phyloP scores from a whole-genome alignment of 2,888 invertebrate species.

The Odontothrips loti region DNA sequence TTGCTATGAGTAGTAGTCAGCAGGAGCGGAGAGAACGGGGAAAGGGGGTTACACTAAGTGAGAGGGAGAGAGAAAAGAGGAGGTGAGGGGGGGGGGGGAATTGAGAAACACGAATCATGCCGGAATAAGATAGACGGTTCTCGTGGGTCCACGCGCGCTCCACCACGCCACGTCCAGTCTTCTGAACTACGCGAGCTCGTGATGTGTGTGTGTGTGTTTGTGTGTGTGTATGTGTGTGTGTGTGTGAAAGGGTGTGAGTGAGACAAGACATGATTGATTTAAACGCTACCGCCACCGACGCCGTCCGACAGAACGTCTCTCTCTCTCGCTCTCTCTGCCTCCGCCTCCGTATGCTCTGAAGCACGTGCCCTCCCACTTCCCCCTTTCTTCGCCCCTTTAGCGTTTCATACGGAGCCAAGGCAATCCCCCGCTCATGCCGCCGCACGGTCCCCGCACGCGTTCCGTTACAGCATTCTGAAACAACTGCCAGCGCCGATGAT shows the following conservation, averaged over 20 bases:
- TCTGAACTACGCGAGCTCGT: conserved; percentile 20
- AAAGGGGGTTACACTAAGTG: not conserved
- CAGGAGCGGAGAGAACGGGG: not conserved
- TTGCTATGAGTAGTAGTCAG: too few species aligned
- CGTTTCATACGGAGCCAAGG: not conserved
- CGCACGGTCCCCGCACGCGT: not conserved
- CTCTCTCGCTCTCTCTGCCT: not conserved
- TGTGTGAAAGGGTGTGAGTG: conserved; percentile 25
- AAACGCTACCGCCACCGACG: conserved; percentile 30
- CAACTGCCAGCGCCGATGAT: conserved; percentile 19
- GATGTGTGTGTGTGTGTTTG: not conserved
- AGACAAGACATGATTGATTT: conserved; percentile 39
- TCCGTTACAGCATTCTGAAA: not conserved
- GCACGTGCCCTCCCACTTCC: not conserved
- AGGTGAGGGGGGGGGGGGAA: not conserved
- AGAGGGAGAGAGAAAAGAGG: not conserved
- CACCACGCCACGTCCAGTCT: too few species aligned
- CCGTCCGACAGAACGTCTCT: not conserved
- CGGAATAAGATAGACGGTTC: not conserved
- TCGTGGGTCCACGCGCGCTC: not conserved
- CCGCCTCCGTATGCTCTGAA: too few species aligned
- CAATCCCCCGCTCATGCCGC: not conserved
- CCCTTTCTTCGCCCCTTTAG: not conserved
- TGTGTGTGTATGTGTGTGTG: too few species aligned
- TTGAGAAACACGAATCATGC: conserved; percentile 4